These are phyloP conservation scores for Ichneumoninae sp. DNA, from an alignment of 2,888 invertebrate species.

Conservation along the genomic window DNA sequence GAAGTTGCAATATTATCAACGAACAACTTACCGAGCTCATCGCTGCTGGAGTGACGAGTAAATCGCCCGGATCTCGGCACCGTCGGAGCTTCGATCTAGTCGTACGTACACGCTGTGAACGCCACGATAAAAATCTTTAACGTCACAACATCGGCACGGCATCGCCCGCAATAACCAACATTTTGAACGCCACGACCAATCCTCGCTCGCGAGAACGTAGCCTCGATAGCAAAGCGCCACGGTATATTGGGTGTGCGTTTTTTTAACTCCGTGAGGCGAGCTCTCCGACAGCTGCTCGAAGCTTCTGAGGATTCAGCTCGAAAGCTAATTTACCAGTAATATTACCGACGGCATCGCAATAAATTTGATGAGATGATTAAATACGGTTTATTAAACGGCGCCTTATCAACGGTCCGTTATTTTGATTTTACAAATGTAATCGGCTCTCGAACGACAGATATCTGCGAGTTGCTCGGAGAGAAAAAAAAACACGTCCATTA, in stretches of 20 bases:
- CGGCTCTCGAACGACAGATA: neutral
- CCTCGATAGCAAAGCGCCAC: conserved; percentile 75
- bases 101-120: conserved; percentile 36
- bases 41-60: conserved; percentile 67
- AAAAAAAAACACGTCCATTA: neutral
- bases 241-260: conserved; percentile 13
- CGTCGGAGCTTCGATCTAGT: conserved; percentile 61
- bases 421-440: neutral
- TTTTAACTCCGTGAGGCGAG: neutral
- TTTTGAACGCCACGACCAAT: conserved; percentile 81
- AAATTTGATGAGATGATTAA: neutral
- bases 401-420: neutral
- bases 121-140: conserved; percentile 76
- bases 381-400: neutral
- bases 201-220: conserved; percentile 66
- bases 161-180: conserved; percentile 82
- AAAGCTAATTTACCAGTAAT: neutral
- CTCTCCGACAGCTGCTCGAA: neutral
- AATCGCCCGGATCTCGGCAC: conserved; percentile 64
- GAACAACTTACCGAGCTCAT: conserved; percentile 79
- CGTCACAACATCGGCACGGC: conserved; percentile 80
- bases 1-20: neutral
- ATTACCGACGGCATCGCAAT: neutral
- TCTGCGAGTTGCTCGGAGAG: neutral
- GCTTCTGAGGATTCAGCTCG: neutral